phyloP scores from a whole-genome alignment of 1,140 invertebrate genomes.

The Helicoverpa armigera region DNA sequence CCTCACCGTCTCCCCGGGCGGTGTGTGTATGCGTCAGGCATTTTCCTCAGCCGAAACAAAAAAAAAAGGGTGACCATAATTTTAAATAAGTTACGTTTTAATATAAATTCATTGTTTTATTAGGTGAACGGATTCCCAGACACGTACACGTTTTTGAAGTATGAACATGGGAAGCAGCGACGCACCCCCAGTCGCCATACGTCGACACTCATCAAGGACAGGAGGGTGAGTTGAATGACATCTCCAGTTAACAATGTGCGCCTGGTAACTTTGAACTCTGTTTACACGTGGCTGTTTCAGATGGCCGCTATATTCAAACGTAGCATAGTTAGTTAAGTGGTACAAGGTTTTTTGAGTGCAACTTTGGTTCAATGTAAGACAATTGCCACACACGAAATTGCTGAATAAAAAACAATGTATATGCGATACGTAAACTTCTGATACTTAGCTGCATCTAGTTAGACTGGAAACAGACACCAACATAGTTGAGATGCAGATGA shows the following conservation, averaged over 20 bases:
- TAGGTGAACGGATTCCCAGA: slow-evolving; percentile 86
- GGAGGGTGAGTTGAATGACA: slow-evolving; percentile 76
- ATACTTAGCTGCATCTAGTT: no score
- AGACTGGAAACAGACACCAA: no score
- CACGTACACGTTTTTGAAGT: slow-evolving; percentile 86
- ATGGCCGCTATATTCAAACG: slow-evolving; percentile 29
- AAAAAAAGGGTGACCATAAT: no score
- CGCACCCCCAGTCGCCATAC: slow-evolving; percentile 70
- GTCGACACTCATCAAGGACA: slow-evolving; percentile 74
- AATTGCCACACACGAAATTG: not conserved
- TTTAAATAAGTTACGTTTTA: no score
- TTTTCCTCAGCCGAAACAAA: no score
- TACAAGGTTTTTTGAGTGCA: slow-evolving; percentile 28
- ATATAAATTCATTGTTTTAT: slow-evolving; percentile 47
- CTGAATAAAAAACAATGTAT: not conserved
- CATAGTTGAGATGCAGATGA: no score
- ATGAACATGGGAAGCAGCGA: slow-evolving; percentile 80
- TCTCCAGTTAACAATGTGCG: slow-evolving; percentile 52
- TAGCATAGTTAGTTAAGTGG: slow-evolving; percentile 1
- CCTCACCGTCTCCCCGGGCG: no score
- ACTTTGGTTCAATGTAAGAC: not conserved
- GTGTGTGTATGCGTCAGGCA: no score
- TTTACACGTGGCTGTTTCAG: slow-evolving; percentile 70
- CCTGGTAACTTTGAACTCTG: slow-evolving; percentile 67
- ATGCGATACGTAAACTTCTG: no score